These are phyloP conservation scores for Acanthurus leucopareius DNA, from an alignment of 2,797 vertebrate genomes.

Conservation along the genomic window DNA sequence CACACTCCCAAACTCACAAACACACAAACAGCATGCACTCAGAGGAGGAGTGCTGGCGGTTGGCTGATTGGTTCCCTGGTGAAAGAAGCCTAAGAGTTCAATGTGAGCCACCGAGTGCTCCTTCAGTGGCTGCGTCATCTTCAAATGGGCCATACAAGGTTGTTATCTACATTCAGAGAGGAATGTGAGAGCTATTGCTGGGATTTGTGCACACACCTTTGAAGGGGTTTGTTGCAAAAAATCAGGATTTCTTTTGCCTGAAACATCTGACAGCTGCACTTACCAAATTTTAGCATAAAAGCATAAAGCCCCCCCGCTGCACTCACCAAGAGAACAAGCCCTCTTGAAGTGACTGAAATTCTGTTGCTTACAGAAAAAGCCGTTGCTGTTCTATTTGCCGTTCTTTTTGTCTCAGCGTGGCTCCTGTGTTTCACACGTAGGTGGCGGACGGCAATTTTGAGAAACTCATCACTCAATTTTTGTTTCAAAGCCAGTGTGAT, in stretches of 20 bases:
- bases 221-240: slow-evolving; percentile 62
- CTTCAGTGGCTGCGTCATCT: slow-evolving; percentile 64
- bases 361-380: slow-evolving; percentile 37
- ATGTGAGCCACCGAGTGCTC: slow-evolving; percentile 57
- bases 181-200: slow-evolving; percentile 57
- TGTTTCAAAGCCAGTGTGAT: slow-evolving; percentile 33
- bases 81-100: slow-evolving; percentile 47
- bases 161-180: slow-evolving; percentile 70
- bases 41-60: slow-evolving; percentile 50
- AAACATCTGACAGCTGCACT: slow-evolving; percentile 61
- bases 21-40: slow-evolving; percentile 52
- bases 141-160: slow-evolving; percentile 62
- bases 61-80: slow-evolving; percentile 70
- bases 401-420: slow-evolving; percentile 13
- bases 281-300: slow-evolving; percentile 52
- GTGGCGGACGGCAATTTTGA: slow-evolving; percentile 26
- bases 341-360: slow-evolving; percentile 41
- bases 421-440: slow-evolving; percentile 6
- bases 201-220: slow-evolving; percentile 57
- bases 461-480: slow-evolving; percentile 38
- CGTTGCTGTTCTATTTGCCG: background rate
- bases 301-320: slow-evolving; percentile 30
- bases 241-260: slow-evolving; percentile 55
- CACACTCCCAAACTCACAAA: slow-evolving; percentile 41
- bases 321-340: slow-evolving; percentile 28